phyloP scores from a whole-genome alignment of 1,140 invertebrate genomes.

The Drosophila serrata region DNA sequence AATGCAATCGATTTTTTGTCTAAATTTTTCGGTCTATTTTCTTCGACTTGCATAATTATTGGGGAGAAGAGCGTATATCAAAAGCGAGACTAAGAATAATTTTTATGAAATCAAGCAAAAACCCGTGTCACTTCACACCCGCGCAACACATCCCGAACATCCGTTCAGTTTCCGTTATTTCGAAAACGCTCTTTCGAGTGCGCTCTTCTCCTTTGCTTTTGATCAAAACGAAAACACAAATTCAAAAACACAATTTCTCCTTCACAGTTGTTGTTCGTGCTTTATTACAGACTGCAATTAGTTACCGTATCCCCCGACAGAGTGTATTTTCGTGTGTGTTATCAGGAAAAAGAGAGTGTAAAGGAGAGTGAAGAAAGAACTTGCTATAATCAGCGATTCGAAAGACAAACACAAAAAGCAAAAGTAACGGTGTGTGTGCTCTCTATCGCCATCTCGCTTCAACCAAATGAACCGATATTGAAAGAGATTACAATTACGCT shows the following conservation, averaged over 20 bases:
- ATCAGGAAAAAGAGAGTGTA: slow-evolving; percentile 23
- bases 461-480: slow-evolving; percentile 24
- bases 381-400: slow-evolving; percentile 10
- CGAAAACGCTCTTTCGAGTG: slow-evolving; percentile 18
- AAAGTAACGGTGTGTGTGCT: slow-evolving; percentile 16
- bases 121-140: slow-evolving; percentile 24
- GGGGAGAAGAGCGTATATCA: slow-evolving; percentile 17
- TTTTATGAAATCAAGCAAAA: slow-evolving; percentile 10
- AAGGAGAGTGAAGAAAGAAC: slow-evolving; percentile 3
- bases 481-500: slow-evolving; percentile 23
- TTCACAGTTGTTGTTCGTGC: slow-evolving; percentile 27
- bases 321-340: slow-evolving; percentile 11
- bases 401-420: slow-evolving; percentile 24
- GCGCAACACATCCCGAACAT: neutral
- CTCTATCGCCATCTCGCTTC: slow-evolving; percentile 7
- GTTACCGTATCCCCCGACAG: slow-evolving; percentile 11
- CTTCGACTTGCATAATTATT: slow-evolving; percentile 39
- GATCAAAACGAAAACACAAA: slow-evolving; percentile 12
- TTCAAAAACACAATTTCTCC: slow-evolving; percentile 7
- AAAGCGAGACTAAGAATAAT: slow-evolving; percentile 24
- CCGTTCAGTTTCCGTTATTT: slow-evolving; percentile 10
- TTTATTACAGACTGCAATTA: slow-evolving; percentile 31
- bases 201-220: neutral
- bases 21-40: slow-evolving; percentile 11
- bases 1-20: slow-evolving; percentile 52